Percentiles rank a stretch among this genome's conserved stretches.
These are phyloP conservation scores for Passerina amoena DNA, from an alignment of 2,113 vertebrate genomes.

Conservation along the genomic window DNA sequence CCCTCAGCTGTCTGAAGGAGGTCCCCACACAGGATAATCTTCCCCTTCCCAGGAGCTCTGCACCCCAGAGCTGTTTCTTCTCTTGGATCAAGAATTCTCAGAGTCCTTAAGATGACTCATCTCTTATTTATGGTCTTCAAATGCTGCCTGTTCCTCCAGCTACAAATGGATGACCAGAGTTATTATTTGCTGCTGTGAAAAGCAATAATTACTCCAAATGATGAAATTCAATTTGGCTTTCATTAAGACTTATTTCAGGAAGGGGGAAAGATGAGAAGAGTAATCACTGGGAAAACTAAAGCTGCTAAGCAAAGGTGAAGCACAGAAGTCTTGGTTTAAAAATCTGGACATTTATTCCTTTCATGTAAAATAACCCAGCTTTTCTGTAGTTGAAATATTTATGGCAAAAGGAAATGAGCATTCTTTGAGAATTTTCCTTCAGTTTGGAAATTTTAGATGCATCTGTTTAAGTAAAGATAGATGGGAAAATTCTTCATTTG, in stretches of 20 bases:
- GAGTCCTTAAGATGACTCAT: conserved; percentile 22
- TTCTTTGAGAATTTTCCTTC: neutral
- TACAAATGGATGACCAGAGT: conserved; percentile 25
- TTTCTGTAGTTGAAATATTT: neutral
- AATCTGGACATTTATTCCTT: neutral
- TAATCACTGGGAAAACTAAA: neutral
- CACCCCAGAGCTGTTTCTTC: neutral
- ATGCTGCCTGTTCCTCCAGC: neutral
- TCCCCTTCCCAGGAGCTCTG: neutral
- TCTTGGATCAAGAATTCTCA: neutral
- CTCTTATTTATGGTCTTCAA: conserved; percentile 5
- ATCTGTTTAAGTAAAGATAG: neutral
- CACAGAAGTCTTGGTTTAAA: neutral
- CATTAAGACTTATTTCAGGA: conserved; percentile 28
- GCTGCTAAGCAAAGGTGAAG: neutral
- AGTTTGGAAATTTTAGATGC: neutral
- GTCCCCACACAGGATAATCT: neutral
- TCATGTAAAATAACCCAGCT: neutral
- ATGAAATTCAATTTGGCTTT: conserved; percentile 38
- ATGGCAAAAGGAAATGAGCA: neutral
- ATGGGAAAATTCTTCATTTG: neutral
- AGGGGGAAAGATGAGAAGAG: neutral
- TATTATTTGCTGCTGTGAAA: conserved; percentile 29
- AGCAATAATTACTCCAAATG: conserved; percentile 28
- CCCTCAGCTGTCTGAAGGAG: neutral